phyloP scores from a whole-genome alignment of 2,113 vertebrate genomes.

The Stomatorhinus ivindoensis region DNA sequence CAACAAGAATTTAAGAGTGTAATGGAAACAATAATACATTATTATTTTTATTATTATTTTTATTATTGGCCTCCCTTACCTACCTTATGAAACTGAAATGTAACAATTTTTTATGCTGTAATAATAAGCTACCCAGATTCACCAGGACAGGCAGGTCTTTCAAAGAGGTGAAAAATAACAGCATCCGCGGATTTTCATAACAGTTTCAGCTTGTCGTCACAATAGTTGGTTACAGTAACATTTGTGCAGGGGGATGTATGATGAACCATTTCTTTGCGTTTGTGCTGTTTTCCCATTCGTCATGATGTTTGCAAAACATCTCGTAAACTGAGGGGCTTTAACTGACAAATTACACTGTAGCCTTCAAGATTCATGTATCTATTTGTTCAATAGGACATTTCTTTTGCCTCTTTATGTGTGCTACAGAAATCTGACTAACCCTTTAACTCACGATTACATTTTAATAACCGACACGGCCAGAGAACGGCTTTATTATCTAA shows the following conservation, averaged over 20 bases:
- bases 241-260: background rate
- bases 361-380: background rate
- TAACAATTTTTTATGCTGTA: background rate
- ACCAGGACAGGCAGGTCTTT: background rate
- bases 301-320: background rate
- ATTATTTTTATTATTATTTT: conserved; percentile 14
- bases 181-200: background rate
- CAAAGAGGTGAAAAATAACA: background rate
- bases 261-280: background rate
- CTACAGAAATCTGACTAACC: background rate
- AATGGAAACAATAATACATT: no score
- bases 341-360: background rate
- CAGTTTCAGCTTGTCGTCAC: background rate
- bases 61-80: background rate
- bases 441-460: background rate
- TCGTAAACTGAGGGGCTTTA: background rate
- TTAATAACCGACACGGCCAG: conserved; percentile 11
- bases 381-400: background rate
- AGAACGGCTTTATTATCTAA: conserved; percentile 11
- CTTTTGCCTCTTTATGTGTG: background rate
- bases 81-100: background rate
- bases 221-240: background rate
- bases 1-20: background rate
- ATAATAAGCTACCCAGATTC: background rate
- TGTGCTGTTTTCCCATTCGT: background rate